These are phyloP conservation scores for Chiroxiphia lanceolata DNA, from an alignment of 2,797 vertebrate genomes.

Conservation along the genomic window DNA sequence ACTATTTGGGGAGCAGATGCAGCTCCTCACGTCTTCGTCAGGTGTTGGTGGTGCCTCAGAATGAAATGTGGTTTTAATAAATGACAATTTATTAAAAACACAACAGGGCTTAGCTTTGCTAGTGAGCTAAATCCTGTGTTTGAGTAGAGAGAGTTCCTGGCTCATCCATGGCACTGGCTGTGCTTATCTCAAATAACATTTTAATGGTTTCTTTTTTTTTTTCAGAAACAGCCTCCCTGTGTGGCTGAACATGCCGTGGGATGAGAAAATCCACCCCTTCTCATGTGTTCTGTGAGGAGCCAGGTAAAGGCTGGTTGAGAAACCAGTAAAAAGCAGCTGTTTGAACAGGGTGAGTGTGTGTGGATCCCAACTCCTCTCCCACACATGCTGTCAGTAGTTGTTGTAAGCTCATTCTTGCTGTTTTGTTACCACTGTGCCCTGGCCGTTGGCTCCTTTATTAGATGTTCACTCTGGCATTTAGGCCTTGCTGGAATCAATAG, in stretches of 20 bases:
- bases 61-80: neutral
- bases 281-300: neutral
- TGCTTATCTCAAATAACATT: neutral
- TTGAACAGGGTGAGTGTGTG: neutral
- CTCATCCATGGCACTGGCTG: neutral
- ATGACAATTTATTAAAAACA: neutral
- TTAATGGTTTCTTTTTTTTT: neutral
- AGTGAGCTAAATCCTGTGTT: neutral
- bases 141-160: neutral
- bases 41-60: neutral
- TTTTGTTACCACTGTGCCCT: neutral
- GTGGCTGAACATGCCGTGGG: neutral
- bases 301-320: neutral
- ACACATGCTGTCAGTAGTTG: neutral
- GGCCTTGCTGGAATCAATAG: constrained; percentile 25
- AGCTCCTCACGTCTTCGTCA: neutral
- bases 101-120: neutral
- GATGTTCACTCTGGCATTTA: constrained; percentile 32
- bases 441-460: constrained; percentile 22
- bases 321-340: neutral
- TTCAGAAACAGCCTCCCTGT: neutral
- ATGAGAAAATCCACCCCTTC: neutral
- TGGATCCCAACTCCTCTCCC: neutral
- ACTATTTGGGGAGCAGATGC: neutral
- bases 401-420: neutral